Evolutionary conservation across 2,113 vertebrate species (phyloP), one percentile per base, ranked within the genome.

Genomic region (Siphamia tubifer): DNA sequence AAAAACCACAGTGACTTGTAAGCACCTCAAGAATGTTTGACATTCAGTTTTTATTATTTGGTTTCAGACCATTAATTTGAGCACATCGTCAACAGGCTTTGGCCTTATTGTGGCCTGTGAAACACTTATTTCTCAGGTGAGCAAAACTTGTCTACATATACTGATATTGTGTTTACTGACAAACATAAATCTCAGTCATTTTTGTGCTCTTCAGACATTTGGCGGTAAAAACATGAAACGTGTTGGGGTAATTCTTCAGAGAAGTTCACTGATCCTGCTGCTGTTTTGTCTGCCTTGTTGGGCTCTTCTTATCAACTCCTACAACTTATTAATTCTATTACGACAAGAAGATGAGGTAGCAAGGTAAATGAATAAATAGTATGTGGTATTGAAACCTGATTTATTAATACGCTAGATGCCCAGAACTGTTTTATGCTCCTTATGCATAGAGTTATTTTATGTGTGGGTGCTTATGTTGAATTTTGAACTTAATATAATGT

Each of bases 101-200:
- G 96, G 97, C 5, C 81, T 98, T 1, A 84, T 92, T 9, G 47
- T 96, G 10, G 94, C 96, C 2, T 98, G 95, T 1, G 96, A 99
- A 79, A 98, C 97, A 0, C 91, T 99, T 48, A 94, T 98, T 86
- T 96, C 96, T 42, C 97, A 99, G 95, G 96, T 98, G 79, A 85
- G 79, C 9, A 43, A 17, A 56, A n/a, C 1, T 78, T 42, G 16
- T 27, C 6, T 15, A 8, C 15, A 32, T 12, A 35, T 5, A 24
- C 9, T 25, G 6, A 15, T 0, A 39, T 55, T 51, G 23, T 31
- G 4, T 6, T 2, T 21, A 12, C 6, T 1, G 28, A 30, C 10
- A 23, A 11, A 27, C 25, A 38, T 2, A 4, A 3, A 20, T 31
- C 5, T 20, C 5, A 20, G 7, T 30, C 3, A 53, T 5, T 1